Base-by-base conservation (phyloP, 2,888 invertebrate genomes). In the Timema cristinae region DNA sequence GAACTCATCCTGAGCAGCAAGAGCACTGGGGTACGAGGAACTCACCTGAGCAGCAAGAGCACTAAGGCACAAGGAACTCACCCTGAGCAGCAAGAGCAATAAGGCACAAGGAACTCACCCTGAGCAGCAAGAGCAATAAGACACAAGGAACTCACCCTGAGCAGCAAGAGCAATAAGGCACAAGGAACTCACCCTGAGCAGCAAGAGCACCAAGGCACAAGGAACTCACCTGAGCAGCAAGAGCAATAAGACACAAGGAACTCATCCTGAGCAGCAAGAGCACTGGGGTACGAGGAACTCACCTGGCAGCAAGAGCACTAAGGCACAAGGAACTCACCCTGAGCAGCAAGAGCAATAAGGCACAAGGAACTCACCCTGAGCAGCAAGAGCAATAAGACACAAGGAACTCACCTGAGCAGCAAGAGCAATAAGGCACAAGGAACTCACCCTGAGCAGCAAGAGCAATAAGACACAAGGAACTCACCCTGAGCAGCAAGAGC, bases 1-100 rank as follows among this genome's bases (percentile, higher is more conserved):
- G 16, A 54, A 86, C 86, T 86, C 82, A 90, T 90, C 84, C 88
- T 86, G 66, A 91, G 81, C 68, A 91, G 81, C 91, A 92, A 93
- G 8, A 61, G 61, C 61, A 32, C 61, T 61, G 61, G 61, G 15
- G 50, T 4, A 67, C 13, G 1, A 13, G n/a, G 16, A 54, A 86
- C 86, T 86, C 82, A 90, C 84, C 88, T 86, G 66, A 91, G 81
- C 68, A 91, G 81, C 91, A 92, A 93, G 8, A 61, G 61, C 61
- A 32, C 61, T 61, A 6, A 6, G 15, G 50, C 48, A 67, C 13
- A 9, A 13, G n/a, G 16, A 54, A 86, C 86, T 86, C 82, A 90
- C 90, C 84, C 88, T 86, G 66, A 91, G 81, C 68, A 91, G 81
- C 91, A 92, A 93, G 8, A 61, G 61, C 61, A 32, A 4, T 61